A percentile compares a stretch with the other conserved stretches of the same genome.
Evolutionary conservation across 1,140 invertebrate genomes (phyloP).

Genomic region (Drosophila albomicans): DNA sequence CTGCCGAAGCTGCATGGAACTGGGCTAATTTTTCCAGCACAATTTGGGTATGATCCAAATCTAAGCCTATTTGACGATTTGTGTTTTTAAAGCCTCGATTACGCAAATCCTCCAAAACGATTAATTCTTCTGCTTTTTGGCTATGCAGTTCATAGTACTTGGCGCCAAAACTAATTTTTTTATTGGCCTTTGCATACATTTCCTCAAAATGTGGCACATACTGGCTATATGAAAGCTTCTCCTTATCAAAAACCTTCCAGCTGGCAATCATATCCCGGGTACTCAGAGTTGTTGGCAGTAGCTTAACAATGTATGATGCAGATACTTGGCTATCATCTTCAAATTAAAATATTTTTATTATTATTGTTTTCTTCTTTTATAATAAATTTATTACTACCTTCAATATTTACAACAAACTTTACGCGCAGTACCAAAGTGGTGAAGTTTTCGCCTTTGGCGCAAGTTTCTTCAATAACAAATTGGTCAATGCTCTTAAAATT

Average conservation of each 20-base stretch:
- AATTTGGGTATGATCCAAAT: slow-evolving; percentile 85
- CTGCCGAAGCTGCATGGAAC: slow-evolving; percentile 86
- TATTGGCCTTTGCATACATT: slow-evolving; percentile 71
- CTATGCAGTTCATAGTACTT: slow-evolving; percentile 44
- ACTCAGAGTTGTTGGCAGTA: slow-evolving; percentile 42
- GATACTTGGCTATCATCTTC: slow-evolving; percentile 44
- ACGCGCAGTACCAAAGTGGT: slow-evolving; percentile 60
- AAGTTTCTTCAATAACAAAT: slow-evolving; percentile 47
- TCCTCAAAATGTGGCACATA: slow-evolving; percentile 68
- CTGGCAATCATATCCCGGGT: slow-evolving; percentile 50
- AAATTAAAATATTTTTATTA: not conserved
- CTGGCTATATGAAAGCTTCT: slow-evolving; percentile 55
- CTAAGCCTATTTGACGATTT: slow-evolving; percentile 86
- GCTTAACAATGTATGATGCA: slow-evolving; percentile 66
- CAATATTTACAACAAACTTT: slow-evolving; percentile 44
- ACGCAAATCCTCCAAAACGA: slow-evolving; percentile 86
- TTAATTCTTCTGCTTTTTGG: slow-evolving; percentile 33
- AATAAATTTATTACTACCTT: slow-evolving; percentile 42
- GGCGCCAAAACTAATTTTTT: slow-evolving; percentile 55
- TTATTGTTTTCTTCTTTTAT: no score
- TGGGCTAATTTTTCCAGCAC: slow-evolving; percentile 86
- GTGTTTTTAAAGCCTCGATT: slow-evolving; percentile 86
- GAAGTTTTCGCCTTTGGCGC: slow-evolving; percentile 69
- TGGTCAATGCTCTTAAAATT: slow-evolving; percentile 48
- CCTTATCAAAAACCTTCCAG: slow-evolving; percentile 74